phyloP scores from a whole-genome alignment of 2,888 invertebrate genomes.

The Papilio elwesi region DNA sequence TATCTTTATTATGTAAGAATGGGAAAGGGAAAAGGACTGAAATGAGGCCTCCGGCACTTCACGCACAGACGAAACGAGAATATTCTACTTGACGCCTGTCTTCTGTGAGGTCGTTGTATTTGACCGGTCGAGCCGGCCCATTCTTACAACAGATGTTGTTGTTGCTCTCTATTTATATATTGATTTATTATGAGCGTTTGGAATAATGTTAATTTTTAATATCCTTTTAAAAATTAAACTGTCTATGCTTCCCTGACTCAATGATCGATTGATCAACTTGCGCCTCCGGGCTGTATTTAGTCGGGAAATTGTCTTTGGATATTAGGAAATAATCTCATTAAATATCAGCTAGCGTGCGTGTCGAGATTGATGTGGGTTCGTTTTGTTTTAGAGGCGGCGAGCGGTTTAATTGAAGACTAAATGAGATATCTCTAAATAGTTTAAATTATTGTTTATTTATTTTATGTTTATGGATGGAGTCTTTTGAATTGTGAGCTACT shows the following conservation, averaged over 20 bases:
- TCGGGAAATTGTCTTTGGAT: conserved; percentile 64
- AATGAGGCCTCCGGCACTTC: no score
- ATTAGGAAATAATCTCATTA: conserved; percentile 79
- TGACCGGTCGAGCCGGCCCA: no score
- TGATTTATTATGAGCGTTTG: neutral
- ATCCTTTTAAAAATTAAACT: conserved; percentile 47
- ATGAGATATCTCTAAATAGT: neutral
- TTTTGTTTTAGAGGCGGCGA: conserved; percentile 36
- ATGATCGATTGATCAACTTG: conserved; percentile 52
- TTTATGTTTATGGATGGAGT: neutral
- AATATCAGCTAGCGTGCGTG: conserved; percentile 59
- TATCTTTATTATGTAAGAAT: no score
- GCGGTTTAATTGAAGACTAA: conserved; percentile 53
- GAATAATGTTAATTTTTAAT: conserved; percentile 37
- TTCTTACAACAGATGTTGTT: no score
- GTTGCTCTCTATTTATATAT: neutral
- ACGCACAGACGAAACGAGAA: no score
- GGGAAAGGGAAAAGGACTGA: no score
- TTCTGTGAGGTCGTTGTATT: no score
- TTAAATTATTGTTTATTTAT: neutral
- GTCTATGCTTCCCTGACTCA: conserved; percentile 44
- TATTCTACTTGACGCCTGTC: no score
- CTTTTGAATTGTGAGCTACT: neutral
- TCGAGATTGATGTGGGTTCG: conserved; percentile 68
- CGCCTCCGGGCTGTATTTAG: conserved; percentile 57